Conservation (phyloP, 1,140 invertebrate genomes). For the Hypsibius dujardini region DNA sequence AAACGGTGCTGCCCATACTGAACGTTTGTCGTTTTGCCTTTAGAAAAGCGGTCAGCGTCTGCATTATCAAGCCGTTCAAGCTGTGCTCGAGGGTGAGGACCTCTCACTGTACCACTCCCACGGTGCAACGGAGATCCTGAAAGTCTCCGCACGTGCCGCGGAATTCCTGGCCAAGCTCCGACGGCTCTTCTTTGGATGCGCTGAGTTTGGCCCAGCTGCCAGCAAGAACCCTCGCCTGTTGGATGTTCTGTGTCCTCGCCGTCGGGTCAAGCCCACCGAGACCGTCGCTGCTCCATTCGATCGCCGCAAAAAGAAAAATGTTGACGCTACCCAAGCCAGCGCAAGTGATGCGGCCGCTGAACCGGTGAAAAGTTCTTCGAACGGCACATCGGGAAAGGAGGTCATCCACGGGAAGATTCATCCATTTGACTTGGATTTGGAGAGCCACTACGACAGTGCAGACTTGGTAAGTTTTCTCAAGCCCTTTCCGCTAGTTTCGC, state of each 20-base stretch:
- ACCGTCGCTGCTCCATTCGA: not conserved
- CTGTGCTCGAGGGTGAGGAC: too few relatives aligned
- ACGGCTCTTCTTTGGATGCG: not conserved
- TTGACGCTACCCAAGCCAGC: not conserved
- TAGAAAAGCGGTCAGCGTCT: too few relatives aligned
- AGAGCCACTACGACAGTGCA: not conserved
- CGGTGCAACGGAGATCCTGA: too few relatives aligned
- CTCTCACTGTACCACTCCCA: too few relatives aligned
- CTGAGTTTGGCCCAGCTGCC: too few relatives aligned
- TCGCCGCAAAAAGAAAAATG: not conserved
- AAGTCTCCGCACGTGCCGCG: too few relatives aligned
- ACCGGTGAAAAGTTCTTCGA: too few relatives aligned
- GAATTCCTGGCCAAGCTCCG: not conserved
- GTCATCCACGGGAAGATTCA: not conserved
- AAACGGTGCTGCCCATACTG: too few relatives aligned
- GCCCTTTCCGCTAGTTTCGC: too few relatives aligned
- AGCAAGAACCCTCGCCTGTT: not conserved
- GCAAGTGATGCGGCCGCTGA: not conserved
- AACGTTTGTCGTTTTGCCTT: too few relatives aligned
- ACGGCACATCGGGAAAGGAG: not conserved
- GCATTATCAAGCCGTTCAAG: too few relatives aligned
- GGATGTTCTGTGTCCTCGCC: conserved; percentile 9
- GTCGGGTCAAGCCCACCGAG: not conserved
- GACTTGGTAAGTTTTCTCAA: conserved; percentile 13
- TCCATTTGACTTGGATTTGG: conserved; percentile 14